These are phyloP conservation scores for Pseudococcus jackbeardsleyi DNA, from an alignment of 2,888 invertebrate genomes.

Conservation along the genomic window DNA sequence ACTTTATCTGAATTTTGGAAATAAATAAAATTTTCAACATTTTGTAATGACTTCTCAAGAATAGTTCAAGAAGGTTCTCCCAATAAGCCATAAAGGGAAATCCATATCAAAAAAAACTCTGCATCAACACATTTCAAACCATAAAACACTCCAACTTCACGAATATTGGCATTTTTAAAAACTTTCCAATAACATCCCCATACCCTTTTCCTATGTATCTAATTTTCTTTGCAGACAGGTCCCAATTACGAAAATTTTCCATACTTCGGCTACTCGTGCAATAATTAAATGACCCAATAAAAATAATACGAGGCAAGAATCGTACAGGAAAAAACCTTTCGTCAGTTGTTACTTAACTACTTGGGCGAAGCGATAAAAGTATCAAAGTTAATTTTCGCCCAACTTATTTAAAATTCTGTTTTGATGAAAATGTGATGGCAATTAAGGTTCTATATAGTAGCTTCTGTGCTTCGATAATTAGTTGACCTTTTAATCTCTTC, in stretches of 20 bases:
- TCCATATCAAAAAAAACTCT: too few species aligned
- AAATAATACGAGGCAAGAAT: not conserved
- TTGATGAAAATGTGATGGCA: conserved; percentile 33
- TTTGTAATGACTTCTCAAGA: too few species aligned
- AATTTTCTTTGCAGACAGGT: not conserved
- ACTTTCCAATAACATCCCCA: too few species aligned
- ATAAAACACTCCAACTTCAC: too few species aligned
- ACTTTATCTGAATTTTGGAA: too few species aligned
- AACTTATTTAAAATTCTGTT: conserved; percentile 47
- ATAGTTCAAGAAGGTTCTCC: too few species aligned
- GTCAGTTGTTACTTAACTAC: conserved; percentile 15
- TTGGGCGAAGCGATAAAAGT: conserved; percentile 12
- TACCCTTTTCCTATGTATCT: too few species aligned
- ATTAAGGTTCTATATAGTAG: conserved; percentile 12
- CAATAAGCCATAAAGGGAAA: too few species aligned
- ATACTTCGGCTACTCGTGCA: not conserved
- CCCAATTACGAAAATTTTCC: not conserved
- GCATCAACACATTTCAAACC: too few species aligned
- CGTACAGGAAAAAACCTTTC: not conserved
- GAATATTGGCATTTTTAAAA: too few species aligned
- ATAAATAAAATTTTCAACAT: too few species aligned
- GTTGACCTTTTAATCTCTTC: conserved; percentile 41
- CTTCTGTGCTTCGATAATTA: conserved; percentile 35
- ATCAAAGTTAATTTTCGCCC: conserved; percentile 24
- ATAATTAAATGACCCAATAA: not conserved